Conservation (phyloP, 1,140 invertebrate species). For the Reticulitermes speratus region DNA sequence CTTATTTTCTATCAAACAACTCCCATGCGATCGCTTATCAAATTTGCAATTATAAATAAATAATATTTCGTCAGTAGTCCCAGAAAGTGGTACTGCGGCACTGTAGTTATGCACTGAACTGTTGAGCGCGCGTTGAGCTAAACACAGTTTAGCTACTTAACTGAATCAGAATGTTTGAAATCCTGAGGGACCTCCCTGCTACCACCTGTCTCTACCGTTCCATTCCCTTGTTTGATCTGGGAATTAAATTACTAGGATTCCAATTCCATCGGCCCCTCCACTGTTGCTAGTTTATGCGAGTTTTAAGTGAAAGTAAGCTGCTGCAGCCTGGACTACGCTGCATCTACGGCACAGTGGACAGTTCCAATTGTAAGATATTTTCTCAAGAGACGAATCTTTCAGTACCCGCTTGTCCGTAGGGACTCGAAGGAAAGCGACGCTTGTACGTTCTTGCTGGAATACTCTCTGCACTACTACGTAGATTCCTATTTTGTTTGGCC, state of each 20-base stretch:
- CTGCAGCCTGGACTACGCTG: neutral
- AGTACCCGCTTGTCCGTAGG: neutral
- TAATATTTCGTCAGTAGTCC: no score
- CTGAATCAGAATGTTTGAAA: neutral
- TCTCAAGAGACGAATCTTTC: neutral
- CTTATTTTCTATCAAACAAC: no score
- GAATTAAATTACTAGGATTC: slow-evolving; percentile 8
- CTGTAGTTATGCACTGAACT: no score
- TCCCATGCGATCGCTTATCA: no score
- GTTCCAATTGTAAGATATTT: neutral
- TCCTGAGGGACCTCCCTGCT: neutral
- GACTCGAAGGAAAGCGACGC: neutral
- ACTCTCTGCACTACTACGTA: no score
- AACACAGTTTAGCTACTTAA: neutral
- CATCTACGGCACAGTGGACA: neutral
- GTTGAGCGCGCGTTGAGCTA: neutral
- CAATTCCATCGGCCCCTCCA: neutral
- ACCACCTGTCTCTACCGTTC: neutral
- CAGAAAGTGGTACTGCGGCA: no score
- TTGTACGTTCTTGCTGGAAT: no score
- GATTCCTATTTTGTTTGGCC: no score
- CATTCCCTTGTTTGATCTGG: neutral
- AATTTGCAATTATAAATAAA: no score
- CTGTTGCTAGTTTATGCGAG: neutral
- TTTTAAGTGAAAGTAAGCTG: neutral